Conservation (phyloP, 1,140 invertebrate species). For the Drosophila orena region DNA sequence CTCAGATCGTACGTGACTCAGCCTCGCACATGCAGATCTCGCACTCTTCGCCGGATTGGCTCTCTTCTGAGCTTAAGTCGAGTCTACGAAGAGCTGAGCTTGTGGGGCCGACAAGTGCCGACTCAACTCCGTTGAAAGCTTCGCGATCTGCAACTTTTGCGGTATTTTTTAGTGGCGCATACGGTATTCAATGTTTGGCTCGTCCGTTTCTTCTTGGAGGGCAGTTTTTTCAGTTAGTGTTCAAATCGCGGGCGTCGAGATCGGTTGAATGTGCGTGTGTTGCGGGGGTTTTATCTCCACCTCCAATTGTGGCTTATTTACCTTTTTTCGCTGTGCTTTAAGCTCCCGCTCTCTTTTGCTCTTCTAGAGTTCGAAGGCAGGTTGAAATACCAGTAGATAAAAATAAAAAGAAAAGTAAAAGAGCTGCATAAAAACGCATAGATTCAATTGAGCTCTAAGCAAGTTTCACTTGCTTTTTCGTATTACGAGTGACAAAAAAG, state of each 20-base stretch:
- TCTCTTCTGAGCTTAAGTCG: slow-evolving; percentile 43
- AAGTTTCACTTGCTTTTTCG: slow-evolving; percentile 62
- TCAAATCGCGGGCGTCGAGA: slow-evolving; percentile 62
- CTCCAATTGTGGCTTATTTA: slow-evolving; percentile 36
- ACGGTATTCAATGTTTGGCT: slow-evolving; percentile 27
- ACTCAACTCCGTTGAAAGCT: slow-evolving; percentile 56
- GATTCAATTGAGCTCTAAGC: slow-evolving; percentile 39
- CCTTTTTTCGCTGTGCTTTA: slow-evolving; percentile 52
- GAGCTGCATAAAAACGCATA: slow-evolving; percentile 69
- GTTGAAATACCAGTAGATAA: slow-evolving; percentile 69
- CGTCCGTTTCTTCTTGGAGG: slow-evolving; percentile 5
- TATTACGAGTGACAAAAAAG: slow-evolving; percentile 18
- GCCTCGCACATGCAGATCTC: slow-evolving; percentile 13
- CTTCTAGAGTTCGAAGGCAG: slow-evolving; percentile 30
- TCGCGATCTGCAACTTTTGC: slow-evolving; percentile 19
- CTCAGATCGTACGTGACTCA: slow-evolving; percentile 47
- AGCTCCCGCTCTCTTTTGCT: slow-evolving; percentile 37
- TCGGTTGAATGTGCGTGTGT: slow-evolving; percentile 59
- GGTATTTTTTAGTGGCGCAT: slow-evolving; percentile 1
- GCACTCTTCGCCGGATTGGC: no score
- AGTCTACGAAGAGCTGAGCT: slow-evolving; percentile 21
- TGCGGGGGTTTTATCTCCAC: slow-evolving; percentile 14
- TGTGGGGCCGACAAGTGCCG: neutral
- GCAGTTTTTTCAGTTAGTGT: slow-evolving; percentile 37
- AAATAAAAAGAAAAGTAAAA: slow-evolving; percentile 77